Conservation (phyloP, 2,888 invertebrate species). For the Euzophera pinguis region DNA sequence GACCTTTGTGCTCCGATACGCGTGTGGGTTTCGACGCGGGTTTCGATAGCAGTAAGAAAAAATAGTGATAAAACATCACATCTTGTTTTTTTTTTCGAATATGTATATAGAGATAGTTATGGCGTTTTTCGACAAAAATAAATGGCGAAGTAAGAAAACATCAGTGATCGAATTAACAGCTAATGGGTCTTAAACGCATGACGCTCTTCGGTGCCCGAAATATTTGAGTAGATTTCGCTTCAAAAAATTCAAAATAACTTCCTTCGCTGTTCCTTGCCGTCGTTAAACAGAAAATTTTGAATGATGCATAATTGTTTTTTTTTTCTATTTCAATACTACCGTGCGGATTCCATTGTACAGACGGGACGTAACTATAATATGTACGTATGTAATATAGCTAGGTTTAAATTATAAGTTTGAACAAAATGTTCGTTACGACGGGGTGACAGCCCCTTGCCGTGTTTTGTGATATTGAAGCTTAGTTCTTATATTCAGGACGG, state of each 20-base stretch:
- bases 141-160: too few species aligned
- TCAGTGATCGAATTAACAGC: too few species aligned
- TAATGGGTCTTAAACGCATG: too few species aligned
- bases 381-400: conserved; percentile 40
- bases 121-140: too few species aligned
- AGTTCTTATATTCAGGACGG: conserved; percentile 23
- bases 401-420: conserved; percentile 61
- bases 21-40: conserved; percentile 3
- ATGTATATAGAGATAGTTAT: too few species aligned
- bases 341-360: not conserved
- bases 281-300: not conserved
- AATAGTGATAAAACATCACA: conserved; percentile 30
- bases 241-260: not conserved
- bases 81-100: conserved; percentile 16
- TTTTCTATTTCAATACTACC: not conserved
- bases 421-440: conserved; percentile 51
- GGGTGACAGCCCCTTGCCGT: conserved; percentile 29
- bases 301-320: conserved; percentile 8
- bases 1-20: conserved; percentile 6
- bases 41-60: conserved; percentile 23
- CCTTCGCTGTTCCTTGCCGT: not conserved
- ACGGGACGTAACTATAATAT: conserved; percentile 9
- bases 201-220: too few species aligned
- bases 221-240: too few species aligned
- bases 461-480: conserved; percentile 42